These are phyloP conservation scores for Cheilinus undulatus DNA, from an alignment of 2,113 vertebrate species.

Conservation along the genomic window DNA sequence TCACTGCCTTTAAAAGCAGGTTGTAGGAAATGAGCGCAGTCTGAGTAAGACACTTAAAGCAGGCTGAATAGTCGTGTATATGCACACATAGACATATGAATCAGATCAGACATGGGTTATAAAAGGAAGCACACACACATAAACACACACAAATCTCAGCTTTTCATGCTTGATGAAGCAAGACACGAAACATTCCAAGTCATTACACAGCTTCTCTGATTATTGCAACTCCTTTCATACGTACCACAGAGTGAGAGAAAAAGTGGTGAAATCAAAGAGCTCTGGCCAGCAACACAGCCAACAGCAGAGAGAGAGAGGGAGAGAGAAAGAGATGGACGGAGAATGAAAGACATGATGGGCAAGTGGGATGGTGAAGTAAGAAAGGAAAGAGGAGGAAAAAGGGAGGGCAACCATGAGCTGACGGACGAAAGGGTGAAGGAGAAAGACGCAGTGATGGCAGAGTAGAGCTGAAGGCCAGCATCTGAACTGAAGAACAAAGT, in stretches of 20 bases:
- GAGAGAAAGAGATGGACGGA: conserved; percentile 1
- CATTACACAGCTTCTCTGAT: conserved; percentile 43
- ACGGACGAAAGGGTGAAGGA: neutral
- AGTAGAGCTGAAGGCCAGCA: conserved; percentile 13
- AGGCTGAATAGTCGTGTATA: neutral
- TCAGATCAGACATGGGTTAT: neutral
- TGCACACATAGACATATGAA: neutral
- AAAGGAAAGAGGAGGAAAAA: neutral
- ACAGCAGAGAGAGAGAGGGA: neutral
- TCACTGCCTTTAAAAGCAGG: neutral
- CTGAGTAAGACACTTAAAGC: neutral
- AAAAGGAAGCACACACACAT: conserved; percentile 2
- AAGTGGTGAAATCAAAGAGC: conserved; percentile 52
- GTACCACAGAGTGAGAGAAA: conserved; percentile 19
- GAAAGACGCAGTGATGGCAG: neutral
- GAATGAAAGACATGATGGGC: neutral
- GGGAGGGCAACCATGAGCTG: neutral
- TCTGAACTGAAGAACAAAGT: conserved; percentile 41
- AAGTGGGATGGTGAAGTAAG: neutral
- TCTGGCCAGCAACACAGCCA: conserved; percentile 4
- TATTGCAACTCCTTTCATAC: conserved; percentile 41
- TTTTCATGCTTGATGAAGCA: conserved; percentile 30
- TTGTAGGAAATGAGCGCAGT: neutral
- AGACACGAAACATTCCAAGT: conserved; percentile 26
- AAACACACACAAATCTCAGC: neutral